Evolutionary conservation across 2,113 vertebrate species (phyloP), one percentile per base, ranked within the genome.

Genomic region (Haemorhous mexicanus): DNA sequence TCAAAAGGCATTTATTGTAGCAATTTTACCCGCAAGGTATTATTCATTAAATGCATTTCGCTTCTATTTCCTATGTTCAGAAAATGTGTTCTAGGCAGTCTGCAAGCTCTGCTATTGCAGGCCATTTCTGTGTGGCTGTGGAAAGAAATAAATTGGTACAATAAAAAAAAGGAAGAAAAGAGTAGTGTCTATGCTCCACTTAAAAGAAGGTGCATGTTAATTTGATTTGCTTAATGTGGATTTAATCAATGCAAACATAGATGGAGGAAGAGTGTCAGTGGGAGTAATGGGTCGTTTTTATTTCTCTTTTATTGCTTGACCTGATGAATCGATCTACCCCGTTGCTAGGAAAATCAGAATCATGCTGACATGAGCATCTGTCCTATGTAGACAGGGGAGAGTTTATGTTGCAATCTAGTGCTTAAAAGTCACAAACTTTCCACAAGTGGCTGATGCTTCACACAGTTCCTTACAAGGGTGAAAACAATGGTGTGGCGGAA

Each of bases 161-260:
- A 53, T 4, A 22, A 70, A 63, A 50, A 19, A 49, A 27, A 68
- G 13, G 2, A 23, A 73, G 6, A 12, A 67, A 52, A 69, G 35
- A 59, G 30, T 33, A 14, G 13, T 32, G n/a, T 30, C 61, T 56
- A 0, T 14, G 9, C 52, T 72, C 22, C 37, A 4, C 58, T 86
- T 78, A 70, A 13, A 55, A 85, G 52, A 76, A 91, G n/a, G 59
- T 68, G 37, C 69, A 46, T 2, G 43, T 72, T 91, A 50, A 94
- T 89, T 92, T 81, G 24, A 75, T 77, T 93, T 56, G 13, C 67
- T 92, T 79, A 50, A 21, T 11, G 24, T 59, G 61, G 73, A 64
- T 74, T 93, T 94, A 81, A 93, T 95, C 84, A 89, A 44, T 72
- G 67, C 50, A 63, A 68, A 74, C 62, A 58, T 73, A 89, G 89